Evolutionary conservation across 2,797 vertebrate species (phyloP), one percentile per base, ranked within the genome.

Genomic region (Amblyraja radiata): DNA sequence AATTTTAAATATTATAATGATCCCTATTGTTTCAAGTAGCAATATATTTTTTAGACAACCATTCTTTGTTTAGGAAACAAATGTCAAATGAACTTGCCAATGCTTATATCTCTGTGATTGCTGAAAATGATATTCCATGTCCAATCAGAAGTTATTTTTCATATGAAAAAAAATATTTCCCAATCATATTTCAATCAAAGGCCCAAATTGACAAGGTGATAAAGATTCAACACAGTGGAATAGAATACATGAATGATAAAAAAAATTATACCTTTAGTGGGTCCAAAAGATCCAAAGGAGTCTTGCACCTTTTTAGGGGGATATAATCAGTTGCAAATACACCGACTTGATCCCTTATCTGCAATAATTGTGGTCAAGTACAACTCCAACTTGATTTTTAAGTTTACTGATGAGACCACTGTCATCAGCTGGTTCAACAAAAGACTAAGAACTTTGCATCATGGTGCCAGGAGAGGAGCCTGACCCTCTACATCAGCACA

Each of bases 1-100:
- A 18, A 86, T 7, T n/a, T 74, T 14, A 63, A 61, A 63, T n/a
- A 63, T 61, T 63, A 86, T 63, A 14, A n/a, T 63, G 25, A n/a
- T 86, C 58, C 8, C n/a, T 10, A 23, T 90, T 90, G 65, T 25
- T 73, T 46, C 9, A 11, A 73, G 36, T 71, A 90, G 46, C 9
- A 14, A 32, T 36, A 71, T 1, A 25, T 4, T 39, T 73, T 9
- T 23, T 68, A 90, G 88, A 16, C 6, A 23, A 23, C 68, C 46
- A 39, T 32, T 23, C 21, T 25, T 32, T 90, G 21, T 46, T 90
- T 90, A 39, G 36, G 68, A 90, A 90, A 18, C 21, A 73, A 90
- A 90, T 73, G 88, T 9, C 68, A 90, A 73, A 90, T 90, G 18
- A 46, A 90, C 73, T 90, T 90, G 65, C 21, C 23, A 71, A 73